Evolutionary conservation across 2,113 vertebrate genomes (phyloP), one percentile per base, ranked within the genome.

Genomic region (Brachyhypopomus occidentalis): DNA sequence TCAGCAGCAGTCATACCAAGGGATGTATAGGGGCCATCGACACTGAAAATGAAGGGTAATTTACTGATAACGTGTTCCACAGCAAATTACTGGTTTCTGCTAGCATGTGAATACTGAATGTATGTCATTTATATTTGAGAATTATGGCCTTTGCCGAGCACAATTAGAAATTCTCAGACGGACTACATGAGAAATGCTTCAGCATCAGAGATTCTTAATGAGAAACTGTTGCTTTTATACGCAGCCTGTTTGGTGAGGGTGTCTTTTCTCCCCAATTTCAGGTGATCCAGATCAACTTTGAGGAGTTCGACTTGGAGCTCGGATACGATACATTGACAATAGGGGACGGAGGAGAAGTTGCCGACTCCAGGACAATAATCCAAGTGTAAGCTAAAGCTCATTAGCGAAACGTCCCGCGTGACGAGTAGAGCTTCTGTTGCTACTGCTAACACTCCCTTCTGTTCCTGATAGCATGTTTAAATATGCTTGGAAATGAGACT

Each of bases 231-330:
- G n/a, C 2, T 34, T 52, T 55, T 2, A 14, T 1, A 5, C 8
- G 1, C 4, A 8, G 19, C 2, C 0, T 64, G 8, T 72, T 59
- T 48, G 19, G 23, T 34, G 22, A 27, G 4, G 25, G 45, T 27
- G 4, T 58, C 19, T 30, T 19, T n/a, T n/a, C n/a, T 4, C 3
- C 3, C 2, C 45, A n/a, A 0, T 88, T 30, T 0, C 91, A 99
- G 97, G 96, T 99, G 69, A 98, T 99, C 89, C 97, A 99, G 86
- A 98, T 99, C 88, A 98, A 98, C 92, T 99, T 99, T 87, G 97
- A 99, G 90, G 97, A 99, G 92, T 99, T 98, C 80, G 97, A 99
- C 91, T 85, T 99, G 79, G 97, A 99, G 87, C 97, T 97, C 78
- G 97, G 97, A 20, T 99, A 98, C 70, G 97, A 99, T 75, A 98